Evolutionary conservation across 2,113 vertebrate species (phyloP), one percentile per base, ranked within the genome.

Genomic region (Zosterops borbonicus): DNA sequence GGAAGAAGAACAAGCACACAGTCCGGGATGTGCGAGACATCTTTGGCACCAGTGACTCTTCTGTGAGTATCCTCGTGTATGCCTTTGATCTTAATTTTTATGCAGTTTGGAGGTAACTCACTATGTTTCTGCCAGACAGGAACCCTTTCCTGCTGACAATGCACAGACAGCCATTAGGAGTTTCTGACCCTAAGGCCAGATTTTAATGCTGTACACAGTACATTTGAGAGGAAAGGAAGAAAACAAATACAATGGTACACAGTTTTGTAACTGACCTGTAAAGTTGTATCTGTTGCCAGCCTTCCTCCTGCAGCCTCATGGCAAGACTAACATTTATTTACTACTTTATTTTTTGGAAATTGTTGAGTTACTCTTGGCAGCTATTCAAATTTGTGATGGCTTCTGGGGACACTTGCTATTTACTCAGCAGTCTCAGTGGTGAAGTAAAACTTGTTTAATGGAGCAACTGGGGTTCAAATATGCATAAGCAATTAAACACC

Each of bases 1-100:
- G 98, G 94, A 99, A 98, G 75, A 99, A 98, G 90, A 99, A 98
- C 95, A 98, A 98, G 70, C 98, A 98, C 50, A 97, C 98, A 14
- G 96, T 98, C 63, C 97, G 98, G 90, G 99, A 99, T 44, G 99
- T 99, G 58, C 95, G 99, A 37, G 99, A 99, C 35, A 95, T 99
- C 89, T 99, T 99, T 94, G 98, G 98, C 56, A 97, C 97, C 42
- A 90, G 56, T 5, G 98, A 98, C 42, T 78, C 98, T 39, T 65
- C 97, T 94, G 99, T 99, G 95, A 97, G 98, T 97, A 11, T 28
- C 44, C 64, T 18, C 3, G 3, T 2, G 14, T 33, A 56, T 37
- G 37, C 62, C 71, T 70, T 87, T 68, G 39, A 71, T 41, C 69
- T 59, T 68, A n/a, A 37, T 41, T 83, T 70, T 73, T 59, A 52